A percentile compares a stretch with the other conserved stretches of the same genome.
Evolutionary conservation across 2,888 invertebrate species (phyloP).

Genomic region (Leptinotarsa peninsularis): DNA sequence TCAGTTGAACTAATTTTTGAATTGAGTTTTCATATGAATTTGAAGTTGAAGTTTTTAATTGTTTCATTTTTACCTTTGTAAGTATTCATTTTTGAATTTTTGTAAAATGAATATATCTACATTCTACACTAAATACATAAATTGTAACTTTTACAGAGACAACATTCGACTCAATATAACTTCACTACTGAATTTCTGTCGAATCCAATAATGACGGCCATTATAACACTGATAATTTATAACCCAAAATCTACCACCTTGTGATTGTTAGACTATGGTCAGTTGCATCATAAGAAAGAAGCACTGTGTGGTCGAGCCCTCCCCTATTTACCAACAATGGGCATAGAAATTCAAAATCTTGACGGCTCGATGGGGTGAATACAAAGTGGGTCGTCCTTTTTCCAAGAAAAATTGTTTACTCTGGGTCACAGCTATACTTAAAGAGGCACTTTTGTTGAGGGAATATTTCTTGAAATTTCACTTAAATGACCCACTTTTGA

Average conservation of each 20-base stretch:
- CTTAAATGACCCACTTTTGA: constrained; percentile 46
- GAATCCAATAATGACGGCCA: not conserved
- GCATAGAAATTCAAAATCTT: constrained; percentile 40
- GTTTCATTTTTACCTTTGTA: no score
- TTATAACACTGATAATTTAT: constrained; percentile 10
- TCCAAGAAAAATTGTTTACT: constrained; percentile 35
- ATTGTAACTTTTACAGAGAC: no score
- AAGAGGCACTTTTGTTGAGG: constrained; percentile 35
- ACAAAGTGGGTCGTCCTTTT: constrained; percentile 40
- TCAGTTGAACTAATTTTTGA: no score
- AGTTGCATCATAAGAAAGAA: constrained; percentile 50
- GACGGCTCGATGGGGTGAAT: constrained; percentile 40
- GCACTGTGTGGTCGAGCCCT: constrained; percentile 52
- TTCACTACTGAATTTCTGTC: not conserved
- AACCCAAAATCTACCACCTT: constrained; percentile 27
- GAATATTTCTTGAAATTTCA: constrained; percentile 38
- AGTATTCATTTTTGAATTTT: not conserved
- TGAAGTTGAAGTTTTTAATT: no score
- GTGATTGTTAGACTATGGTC: constrained; percentile 43
- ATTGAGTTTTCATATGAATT: no score
- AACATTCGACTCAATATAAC: no score
- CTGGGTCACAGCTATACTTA: constrained; percentile 14
- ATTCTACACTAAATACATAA: no score
- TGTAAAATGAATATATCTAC: not conserved
- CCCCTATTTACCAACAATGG: constrained; percentile 52